These are phyloP conservation scores for Prionchulus punctatus DNA, from an alignment of 2,888 invertebrate genomes.

Conservation along the genomic window DNA sequence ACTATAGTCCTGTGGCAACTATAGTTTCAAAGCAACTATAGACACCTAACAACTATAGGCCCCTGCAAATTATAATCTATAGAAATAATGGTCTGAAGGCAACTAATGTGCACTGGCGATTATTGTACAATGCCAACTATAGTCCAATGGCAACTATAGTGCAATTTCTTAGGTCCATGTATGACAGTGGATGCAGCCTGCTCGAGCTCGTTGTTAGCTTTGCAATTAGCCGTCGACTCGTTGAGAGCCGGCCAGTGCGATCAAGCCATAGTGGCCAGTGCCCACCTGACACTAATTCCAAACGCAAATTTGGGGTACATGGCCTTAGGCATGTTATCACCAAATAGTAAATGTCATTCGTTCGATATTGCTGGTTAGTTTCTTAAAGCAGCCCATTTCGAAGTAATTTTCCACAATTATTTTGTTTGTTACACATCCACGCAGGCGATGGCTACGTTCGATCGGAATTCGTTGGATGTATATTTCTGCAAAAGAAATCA, in stretches of 20 bases:
- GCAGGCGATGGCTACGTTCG: slow-evolving; percentile 30
- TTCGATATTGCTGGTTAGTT: slow-evolving; percentile 74
- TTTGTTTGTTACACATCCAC: not conserved
- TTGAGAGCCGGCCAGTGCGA: slow-evolving; percentile 77
- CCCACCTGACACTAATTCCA: slow-evolving; percentile 73
- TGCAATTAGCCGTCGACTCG: slow-evolving; percentile 39
- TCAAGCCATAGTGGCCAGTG: slow-evolving; percentile 83
- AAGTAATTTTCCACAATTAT: too few relatives aligned
- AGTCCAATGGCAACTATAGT: too few relatives aligned
- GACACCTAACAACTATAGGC: slow-evolving; percentile 63
- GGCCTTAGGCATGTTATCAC: slow-evolving; percentile 76
- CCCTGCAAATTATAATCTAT: too few relatives aligned
- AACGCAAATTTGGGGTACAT: slow-evolving; percentile 79
- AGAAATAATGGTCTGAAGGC: too few relatives aligned
- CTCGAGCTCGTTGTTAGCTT: slow-evolving; percentile 65
- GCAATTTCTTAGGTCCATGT: slow-evolving; percentile 60
- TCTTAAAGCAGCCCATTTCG: too few relatives aligned
- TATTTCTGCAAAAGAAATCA: slow-evolving; percentile 23
- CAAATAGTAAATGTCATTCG: slow-evolving; percentile 76
- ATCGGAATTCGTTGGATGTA: slow-evolving; percentile 30
- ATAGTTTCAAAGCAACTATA: slow-evolving; percentile 60
- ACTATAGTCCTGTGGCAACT: too few relatives aligned
- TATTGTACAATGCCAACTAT: too few relatives aligned
- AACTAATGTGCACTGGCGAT: too few relatives aligned
- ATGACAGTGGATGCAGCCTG: slow-evolving; percentile 92